Conservation (phyloP, 2,113 vertebrate genomes). For the Bungarus multicinctus region DNA sequence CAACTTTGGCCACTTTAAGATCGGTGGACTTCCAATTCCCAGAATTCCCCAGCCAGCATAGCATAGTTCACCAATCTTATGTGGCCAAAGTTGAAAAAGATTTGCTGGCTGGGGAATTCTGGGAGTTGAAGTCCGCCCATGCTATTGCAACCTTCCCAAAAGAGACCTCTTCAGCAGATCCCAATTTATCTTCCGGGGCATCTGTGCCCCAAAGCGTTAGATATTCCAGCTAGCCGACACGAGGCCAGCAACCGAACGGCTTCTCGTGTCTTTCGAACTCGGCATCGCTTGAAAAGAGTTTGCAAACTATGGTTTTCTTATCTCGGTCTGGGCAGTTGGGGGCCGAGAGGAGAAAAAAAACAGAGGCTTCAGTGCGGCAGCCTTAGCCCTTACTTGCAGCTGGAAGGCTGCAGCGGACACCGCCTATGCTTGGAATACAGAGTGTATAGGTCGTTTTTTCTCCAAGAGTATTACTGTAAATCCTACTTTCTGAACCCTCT, state of each 20-base stretch:
- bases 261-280: neutral
- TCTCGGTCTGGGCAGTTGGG: neutral
- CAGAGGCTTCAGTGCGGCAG: neutral
- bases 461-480: conserved; percentile 62
- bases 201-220: neutral
- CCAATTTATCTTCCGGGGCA: neutral
- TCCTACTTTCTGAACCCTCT: conserved; percentile 43
- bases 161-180: neutral
- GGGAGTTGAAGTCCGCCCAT: neutral
- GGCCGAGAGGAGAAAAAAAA: neutral
- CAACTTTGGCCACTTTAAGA: neutral
- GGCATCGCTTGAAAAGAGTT: neutral
- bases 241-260: neutral
- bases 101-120: neutral
- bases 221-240: neutral
- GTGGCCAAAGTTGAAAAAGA: too few relatives aligned
- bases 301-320: neutral
- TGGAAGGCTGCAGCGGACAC: neutral
- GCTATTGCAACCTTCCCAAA: neutral
- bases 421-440: conserved; percentile 53
- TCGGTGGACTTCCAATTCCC: neutral
- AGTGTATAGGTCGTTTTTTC: conserved; percentile 11
- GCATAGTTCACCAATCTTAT: too few relatives aligned
- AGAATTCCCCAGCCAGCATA: neutral
- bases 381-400: neutral